Conservation (phyloP, 2,888 invertebrate species). For the Drosophila barbarae region DNA sequence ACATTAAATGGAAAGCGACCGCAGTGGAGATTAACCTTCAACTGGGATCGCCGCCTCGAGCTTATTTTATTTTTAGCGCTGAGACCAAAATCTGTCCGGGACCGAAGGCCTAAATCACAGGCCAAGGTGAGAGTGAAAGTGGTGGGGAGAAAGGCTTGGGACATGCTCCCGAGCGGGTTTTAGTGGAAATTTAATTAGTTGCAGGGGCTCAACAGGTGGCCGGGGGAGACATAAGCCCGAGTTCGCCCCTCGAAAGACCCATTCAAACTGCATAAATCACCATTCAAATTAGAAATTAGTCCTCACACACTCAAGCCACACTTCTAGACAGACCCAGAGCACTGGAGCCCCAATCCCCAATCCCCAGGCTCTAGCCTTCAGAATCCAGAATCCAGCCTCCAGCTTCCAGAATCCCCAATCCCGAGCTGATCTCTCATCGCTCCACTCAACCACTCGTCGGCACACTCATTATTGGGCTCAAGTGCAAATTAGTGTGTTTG, state of each 20-base stretch:
- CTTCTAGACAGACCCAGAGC: constrained; percentile 50
- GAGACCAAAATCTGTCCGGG: constrained; percentile 62
- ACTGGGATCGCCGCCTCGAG: constrained; percentile 59
- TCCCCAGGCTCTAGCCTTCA: not conserved
- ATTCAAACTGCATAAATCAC: constrained; percentile 72
- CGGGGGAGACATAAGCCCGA: constrained; percentile 13
- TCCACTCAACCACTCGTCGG: constrained; percentile 61
- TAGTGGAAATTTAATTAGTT: constrained; percentile 40
- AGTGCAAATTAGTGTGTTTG: constrained; percentile 76
- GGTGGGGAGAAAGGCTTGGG: constrained; percentile 3
- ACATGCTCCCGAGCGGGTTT: constrained; percentile 18
- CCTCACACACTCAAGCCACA: constrained; percentile 38
- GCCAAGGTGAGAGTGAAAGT: constrained; percentile 15
- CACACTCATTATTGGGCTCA: constrained; percentile 75
- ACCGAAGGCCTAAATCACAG: constrained; percentile 4
- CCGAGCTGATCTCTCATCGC: constrained; percentile 28
- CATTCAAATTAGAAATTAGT: constrained; percentile 75
- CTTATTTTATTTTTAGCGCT: constrained; percentile 67
- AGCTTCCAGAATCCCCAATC: constrained; percentile 6
- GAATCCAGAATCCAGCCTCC: not conserved
- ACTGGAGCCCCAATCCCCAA: constrained; percentile 39
- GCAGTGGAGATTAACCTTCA: constrained; percentile 68
- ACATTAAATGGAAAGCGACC: constrained; percentile 55
- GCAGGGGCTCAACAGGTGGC: constrained; percentile 32
- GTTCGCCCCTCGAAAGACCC: constrained; percentile 44